Conservation (phyloP, 2,113 vertebrate species). For the Vidua macroura region DNA sequence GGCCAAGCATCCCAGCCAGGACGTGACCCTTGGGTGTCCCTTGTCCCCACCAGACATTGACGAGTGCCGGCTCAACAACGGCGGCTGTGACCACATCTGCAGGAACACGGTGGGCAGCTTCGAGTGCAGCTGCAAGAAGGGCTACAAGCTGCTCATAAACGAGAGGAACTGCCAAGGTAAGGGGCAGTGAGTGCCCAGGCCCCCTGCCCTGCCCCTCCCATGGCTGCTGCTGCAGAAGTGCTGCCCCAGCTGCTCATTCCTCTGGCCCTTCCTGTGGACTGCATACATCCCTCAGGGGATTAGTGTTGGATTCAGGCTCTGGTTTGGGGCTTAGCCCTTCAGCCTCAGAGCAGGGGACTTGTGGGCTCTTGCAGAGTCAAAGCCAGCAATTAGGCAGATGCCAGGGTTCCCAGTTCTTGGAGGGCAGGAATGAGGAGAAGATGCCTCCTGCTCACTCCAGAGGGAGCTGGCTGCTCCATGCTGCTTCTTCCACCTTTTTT, state of each 20-base stretch:
- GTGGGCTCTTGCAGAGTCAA: background rate
- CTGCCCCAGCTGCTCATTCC: background rate
- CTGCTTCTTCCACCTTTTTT: background rate
- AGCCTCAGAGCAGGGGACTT: background rate
- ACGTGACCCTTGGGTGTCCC: accelerated
- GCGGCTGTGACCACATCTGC: slow-evolving; percentile 96
- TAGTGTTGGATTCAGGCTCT: background rate
- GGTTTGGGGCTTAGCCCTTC: background rate
- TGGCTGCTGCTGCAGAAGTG: background rate
- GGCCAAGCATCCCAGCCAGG: background rate
- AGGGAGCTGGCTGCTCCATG: background rate
- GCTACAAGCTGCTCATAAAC: slow-evolving; percentile 96
- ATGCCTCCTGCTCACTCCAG: background rate
- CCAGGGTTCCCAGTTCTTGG: background rate
- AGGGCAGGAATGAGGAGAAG: background rate
- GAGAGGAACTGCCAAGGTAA: slow-evolving; percentile 95
- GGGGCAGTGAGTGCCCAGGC: background rate
- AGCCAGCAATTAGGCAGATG: background rate
- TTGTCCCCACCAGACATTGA: slow-evolving; percentile 87
- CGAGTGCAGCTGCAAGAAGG: slow-evolving; percentile 97
- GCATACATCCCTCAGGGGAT: background rate
- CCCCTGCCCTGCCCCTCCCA: background rate
- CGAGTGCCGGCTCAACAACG: slow-evolving; percentile 93
- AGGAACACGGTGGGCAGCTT: slow-evolving; percentile 97
- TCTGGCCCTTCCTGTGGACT: background rate